Conservation (phyloP, 2,113 vertebrate genomes). For the Percopsis transmontana region DNA sequence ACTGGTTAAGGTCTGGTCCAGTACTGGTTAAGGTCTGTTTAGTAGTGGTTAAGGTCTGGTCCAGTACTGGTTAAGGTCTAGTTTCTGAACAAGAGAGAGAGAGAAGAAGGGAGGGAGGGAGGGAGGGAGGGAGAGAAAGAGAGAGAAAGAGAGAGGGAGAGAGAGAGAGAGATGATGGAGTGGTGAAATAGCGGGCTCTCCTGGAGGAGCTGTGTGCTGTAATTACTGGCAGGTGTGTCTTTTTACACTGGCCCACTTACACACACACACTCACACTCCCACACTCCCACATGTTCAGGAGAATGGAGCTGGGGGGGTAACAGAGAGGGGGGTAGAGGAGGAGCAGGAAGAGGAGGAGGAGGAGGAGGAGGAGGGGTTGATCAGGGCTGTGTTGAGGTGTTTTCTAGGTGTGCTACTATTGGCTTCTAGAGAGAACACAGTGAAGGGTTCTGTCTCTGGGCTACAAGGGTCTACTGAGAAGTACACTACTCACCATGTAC, state of each 20-base stretch:
- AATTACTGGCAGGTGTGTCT: slow-evolving; percentile 64
- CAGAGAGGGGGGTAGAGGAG: neutral
- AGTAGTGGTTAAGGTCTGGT: no score
- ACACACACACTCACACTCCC: slow-evolving; percentile 10
- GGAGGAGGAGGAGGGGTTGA: slow-evolving; percentile 1
- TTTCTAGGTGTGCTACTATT: neutral
- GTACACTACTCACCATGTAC: no score
- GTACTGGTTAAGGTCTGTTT: no score
- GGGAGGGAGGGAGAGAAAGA: neutral
- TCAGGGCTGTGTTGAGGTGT: slow-evolving; percentile 17
- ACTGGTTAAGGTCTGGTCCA: no score
- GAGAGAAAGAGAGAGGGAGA: neutral
- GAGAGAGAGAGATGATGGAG: slow-evolving; percentile 2
- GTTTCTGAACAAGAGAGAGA: neutral
- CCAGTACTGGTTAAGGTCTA: no score
- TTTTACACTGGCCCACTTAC: slow-evolving; percentile 36
- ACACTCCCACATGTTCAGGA: slow-evolving; percentile 12
- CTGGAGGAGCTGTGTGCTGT: slow-evolving; percentile 47
- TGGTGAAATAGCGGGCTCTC: slow-evolving; percentile 22
- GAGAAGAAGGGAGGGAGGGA: neutral
- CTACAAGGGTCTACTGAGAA: no score
- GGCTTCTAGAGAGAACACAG: neutral
- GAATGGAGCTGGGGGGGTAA: slow-evolving; percentile 28
- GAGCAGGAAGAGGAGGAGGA: slow-evolving; percentile 17
- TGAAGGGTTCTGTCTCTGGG: neutral